These are phyloP conservation scores for Stenoptilia bipunctidactyla DNA, from an alignment of 2,888 invertebrate genomes.

Conservation along the genomic window DNA sequence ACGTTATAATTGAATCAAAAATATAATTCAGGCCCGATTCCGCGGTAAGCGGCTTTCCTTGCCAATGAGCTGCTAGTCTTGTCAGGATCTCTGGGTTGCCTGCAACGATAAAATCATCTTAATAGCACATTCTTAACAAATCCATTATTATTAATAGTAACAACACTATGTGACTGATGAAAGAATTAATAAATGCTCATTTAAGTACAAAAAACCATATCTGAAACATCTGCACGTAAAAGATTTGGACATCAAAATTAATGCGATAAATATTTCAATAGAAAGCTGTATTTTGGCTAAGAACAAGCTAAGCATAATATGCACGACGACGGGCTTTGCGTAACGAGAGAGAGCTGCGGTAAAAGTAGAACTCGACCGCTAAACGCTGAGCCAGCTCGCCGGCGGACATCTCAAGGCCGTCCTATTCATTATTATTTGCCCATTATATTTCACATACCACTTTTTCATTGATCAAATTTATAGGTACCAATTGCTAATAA, in stretches of 20 bases:
- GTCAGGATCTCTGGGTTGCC: conserved; percentile 68
- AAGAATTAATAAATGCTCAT: too few relatives aligned
- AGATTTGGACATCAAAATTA: too few relatives aligned
- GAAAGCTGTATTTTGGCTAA: conserved; percentile 47
- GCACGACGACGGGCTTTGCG: conserved; percentile 66
- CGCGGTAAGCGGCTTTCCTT: conserved; percentile 52
- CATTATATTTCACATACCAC: too few relatives aligned
- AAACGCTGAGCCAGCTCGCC: conserved; percentile 39
- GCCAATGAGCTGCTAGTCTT: conserved; percentile 43
- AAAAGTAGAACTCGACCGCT: conserved; percentile 62
- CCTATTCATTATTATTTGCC: neutral
- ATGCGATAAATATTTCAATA: conserved; percentile 21
- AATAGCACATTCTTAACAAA: conserved; percentile 2
- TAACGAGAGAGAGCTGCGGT: conserved; percentile 60
- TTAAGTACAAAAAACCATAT: too few relatives aligned
- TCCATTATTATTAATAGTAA: too few relatives aligned
- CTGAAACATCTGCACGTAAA: too few relatives aligned
- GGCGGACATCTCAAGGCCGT: neutral
- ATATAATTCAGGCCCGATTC: conserved; percentile 37
- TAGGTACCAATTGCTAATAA: too few relatives aligned
- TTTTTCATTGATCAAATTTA: too few relatives aligned
- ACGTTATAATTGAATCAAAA: conserved; percentile 46
- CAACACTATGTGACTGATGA: too few relatives aligned
- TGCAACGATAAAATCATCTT: conserved; percentile 31
- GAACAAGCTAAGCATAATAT: conserved; percentile 52